Percentiles rank a stretch among this genome's conserved stretches.
Conservation (phyloP, 2,113 vertebrate genomes). For the Eulemur rufifrons region DNA sequence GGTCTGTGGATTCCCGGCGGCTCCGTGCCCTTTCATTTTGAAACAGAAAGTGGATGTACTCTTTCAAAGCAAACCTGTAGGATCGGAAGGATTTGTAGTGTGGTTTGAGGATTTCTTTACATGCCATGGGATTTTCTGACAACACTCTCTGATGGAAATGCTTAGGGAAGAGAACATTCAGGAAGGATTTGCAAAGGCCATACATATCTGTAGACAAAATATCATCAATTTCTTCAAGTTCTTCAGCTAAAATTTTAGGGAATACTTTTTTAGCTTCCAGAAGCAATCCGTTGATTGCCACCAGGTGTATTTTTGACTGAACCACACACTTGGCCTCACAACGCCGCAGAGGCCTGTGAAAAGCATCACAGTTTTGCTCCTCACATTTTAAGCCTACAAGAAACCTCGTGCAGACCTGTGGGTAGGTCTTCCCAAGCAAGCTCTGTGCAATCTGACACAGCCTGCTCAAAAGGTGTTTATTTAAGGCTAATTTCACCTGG, state of each 20-base stretch:
- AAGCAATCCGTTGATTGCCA: slow-evolving; percentile 83
- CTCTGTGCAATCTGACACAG: slow-evolving; percentile 78
- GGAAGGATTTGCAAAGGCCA: slow-evolving; percentile 76
- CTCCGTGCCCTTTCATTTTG: slow-evolving; percentile 52
- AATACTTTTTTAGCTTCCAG: slow-evolving; percentile 81
- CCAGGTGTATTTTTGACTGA: slow-evolving; percentile 82
- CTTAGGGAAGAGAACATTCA: slow-evolving; percentile 83
- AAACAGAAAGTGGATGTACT: slow-evolving; percentile 81
- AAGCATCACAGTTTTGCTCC: slow-evolving; percentile 76
- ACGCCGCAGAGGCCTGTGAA: slow-evolving; percentile 80
- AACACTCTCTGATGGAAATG: slow-evolving; percentile 87
- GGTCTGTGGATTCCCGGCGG: slow-evolving; percentile 86
- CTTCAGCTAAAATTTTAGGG: slow-evolving; percentile 74
- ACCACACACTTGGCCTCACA: slow-evolving; percentile 81
- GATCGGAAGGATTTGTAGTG: slow-evolving; percentile 63
- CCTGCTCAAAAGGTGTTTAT: slow-evolving; percentile 82
- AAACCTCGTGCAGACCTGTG: slow-evolving; percentile 81
- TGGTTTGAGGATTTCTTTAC: slow-evolving; percentile 82
- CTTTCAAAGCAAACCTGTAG: slow-evolving; percentile 76
- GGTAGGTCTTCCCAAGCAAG: slow-evolving; percentile 74
- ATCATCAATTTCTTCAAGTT: slow-evolving; percentile 75
- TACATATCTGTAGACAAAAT: slow-evolving; percentile 77
- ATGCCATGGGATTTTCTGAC: slow-evolving; percentile 82
- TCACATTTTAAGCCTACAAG: slow-evolving; percentile 84
- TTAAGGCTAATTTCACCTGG: slow-evolving; percentile 81